Evolutionary conservation across 35 echinoderm and acorn worm genomes (phyloP), one percentile per base, ranked within the genome.

Genomic region (Hemicentrotus pulcherrimus): DNA sequence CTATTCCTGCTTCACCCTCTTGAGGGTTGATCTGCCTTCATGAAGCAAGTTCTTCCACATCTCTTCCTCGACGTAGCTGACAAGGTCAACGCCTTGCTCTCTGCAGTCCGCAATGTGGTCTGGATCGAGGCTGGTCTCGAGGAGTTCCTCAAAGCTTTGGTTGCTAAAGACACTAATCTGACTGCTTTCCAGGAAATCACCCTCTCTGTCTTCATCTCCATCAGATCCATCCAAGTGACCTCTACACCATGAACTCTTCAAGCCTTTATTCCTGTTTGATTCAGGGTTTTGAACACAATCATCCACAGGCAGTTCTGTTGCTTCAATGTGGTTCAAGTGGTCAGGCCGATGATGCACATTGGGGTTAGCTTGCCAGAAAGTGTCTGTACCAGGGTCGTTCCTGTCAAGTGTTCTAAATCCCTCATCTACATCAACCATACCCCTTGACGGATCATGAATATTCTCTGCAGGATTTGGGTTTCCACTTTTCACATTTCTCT

Each of bases 11-110:
- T 90, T 90, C 2, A 10, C 88, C 14, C 88, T 90, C 88, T 90
- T 90, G 32, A 90, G 32, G 32, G 88, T 41, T 31, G 88, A 41
- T 0, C 31, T 90, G 32, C 88, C 88, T 90, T 90, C 30, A 90
- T 90, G 32, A 22, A 90, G 88, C 32, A 90, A 47, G 12, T 41
- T 47, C 88, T 90, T 90, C 88, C 88, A 90, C 88, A 90, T 90
- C 88, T 90, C 88, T 41, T 90, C 88, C 19, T 90, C 88, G 4
- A 90, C 88, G 9, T 41, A 90, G 88, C 88, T 90, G 46, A 33
- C 46, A 4, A 90, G 32, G 24, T 90, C 88, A 11, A 90, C 46
- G 32, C 88, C 88, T 22, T 90, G 19, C 12, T 47, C 19, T 47
- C 19, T 90, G 88, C 88, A 90, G 88, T 45, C 32, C 14, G 32